Percentiles rank a stretch among this genome's conserved stretches.
Conservation (phyloP, 2,113 vertebrate genomes). For the Forbesichthys papilliferus region DNA sequence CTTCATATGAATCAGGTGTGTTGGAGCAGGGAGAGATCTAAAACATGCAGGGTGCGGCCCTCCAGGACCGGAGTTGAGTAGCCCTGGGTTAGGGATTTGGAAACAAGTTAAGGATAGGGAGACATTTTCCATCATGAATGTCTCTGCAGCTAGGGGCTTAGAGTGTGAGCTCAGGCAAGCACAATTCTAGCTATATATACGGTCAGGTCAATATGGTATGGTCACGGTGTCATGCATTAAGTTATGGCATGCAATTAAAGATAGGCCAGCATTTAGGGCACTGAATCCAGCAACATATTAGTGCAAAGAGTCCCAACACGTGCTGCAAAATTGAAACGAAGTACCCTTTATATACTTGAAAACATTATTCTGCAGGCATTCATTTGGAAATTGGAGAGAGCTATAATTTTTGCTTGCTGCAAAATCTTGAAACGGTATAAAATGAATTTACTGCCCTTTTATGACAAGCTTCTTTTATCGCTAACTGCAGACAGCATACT, state of each 20-base stretch:
- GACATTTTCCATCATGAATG: not conserved
- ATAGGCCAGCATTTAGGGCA: conserved; percentile 42
- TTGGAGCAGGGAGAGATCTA: too few relatives aligned
- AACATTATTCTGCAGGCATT: conserved; percentile 56
- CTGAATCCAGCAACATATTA: conserved; percentile 51
- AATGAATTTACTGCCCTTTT: conserved; percentile 40
- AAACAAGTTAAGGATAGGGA: not conserved
- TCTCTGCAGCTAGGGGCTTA: conserved; percentile 33
- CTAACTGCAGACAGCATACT: not conserved
- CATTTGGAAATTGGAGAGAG: conserved; percentile 60
- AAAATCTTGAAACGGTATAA: conserved; percentile 41
- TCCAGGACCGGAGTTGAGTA: too few relatives aligned
- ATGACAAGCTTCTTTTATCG: conserved; percentile 66
- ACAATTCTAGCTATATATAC: conserved; percentile 19
- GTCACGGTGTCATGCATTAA: conserved; percentile 51
- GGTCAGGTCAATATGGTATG: conserved; percentile 13
- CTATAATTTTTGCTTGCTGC: conserved; percentile 38
- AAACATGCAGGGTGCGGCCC: too few relatives aligned
- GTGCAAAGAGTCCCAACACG: conserved; percentile 37
- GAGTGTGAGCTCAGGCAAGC: conserved; percentile 61
- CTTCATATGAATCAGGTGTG: too few relatives aligned
- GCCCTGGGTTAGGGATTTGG: not conserved
- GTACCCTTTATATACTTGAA: conserved; percentile 64
- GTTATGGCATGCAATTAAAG: conserved; percentile 65
- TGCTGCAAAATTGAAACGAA: conserved; percentile 64